Base-by-base conservation (phyloP, 1,140 invertebrate genomes). In the Neodiprion virginianus region DNA sequence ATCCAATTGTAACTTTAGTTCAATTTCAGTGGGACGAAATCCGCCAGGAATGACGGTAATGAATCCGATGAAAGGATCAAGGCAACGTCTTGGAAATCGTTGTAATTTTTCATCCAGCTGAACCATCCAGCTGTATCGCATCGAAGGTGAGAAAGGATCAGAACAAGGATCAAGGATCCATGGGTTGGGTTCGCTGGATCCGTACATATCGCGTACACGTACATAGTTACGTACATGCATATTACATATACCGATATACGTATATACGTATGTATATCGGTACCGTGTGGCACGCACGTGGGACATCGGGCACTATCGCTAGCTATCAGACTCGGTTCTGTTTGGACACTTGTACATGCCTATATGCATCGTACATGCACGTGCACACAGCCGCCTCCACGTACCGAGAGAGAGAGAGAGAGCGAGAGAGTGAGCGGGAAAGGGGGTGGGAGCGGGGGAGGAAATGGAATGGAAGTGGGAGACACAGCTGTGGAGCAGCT, bases 401-500 rank as follows among this genome's bases (percentile, higher is more conserved):
- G 23, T 69, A 14, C 17, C 12, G 12, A 14, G 67, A 11, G 11
- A 5, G 67, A 17, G 40, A 3, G 14, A 23, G 21, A 23, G 12
- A 69, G 40, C 0, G 67, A 23, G 67, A 69, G 21, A 69, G 40
- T 0, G 11, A 10, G 48, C 68, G 53, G 47, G 68, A 72, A 69
- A 28, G 28, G 28, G 72, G 74, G 1, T 5, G 21, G 40, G 12
- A 21, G 67, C 10, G 40, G 10, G 23, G 8, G 67, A 69, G 40
- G 67, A 69, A 69, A 69, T 47, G 17, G 12, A 79, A 72, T 73
- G 77, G 77, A 84, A 75, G 76, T 84, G 83, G 80, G 82, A 83
- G 85, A 85, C 85, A 85, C 85, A 87, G 84, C 84, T 87, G 85
- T 85, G 80, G 72, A 79, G 81, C 85, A 85, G 84, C 83, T 87